phyloP scores from a whole-genome alignment of 1,140 invertebrate genomes.

The Nixonia krombeini region DNA sequence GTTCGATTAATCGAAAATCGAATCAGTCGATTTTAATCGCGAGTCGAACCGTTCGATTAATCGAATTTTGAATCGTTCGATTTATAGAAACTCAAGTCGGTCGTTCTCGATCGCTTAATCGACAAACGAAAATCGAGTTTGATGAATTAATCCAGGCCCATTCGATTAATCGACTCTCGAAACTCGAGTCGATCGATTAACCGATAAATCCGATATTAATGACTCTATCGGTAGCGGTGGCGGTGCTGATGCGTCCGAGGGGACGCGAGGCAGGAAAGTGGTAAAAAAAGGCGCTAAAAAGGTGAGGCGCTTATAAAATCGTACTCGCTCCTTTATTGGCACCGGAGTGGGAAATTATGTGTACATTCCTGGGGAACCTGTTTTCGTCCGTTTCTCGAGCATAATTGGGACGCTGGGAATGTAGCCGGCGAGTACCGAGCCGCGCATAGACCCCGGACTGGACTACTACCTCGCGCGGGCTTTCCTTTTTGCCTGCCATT shows the following conservation, averaged over 20 bases:
- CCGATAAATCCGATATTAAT: neutral
- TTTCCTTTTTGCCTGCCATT: constrained; percentile 12
- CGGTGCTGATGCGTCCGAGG: neutral
- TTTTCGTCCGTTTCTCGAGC: constrained; percentile 61
- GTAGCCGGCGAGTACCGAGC: constrained; percentile 36
- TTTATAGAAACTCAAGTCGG: neutral
- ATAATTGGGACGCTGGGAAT: constrained; percentile 65
- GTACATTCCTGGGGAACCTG: constrained; percentile 65
- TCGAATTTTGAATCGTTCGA: no score
- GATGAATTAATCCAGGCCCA: no score
- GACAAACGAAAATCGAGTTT: no score
- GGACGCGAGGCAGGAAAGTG: constrained; percentile 37
- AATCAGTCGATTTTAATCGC: no score
- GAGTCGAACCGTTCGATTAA: no score
- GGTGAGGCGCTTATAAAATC: constrained; percentile 67
- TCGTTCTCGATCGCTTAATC: neutral
- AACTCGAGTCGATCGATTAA: neutral
- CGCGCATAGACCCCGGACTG: constrained; percentile 6
- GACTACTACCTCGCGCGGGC: constrained; percentile 4
- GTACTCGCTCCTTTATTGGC: constrained; percentile 64
- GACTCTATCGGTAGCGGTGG: constrained; percentile 2
- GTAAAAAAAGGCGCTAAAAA: constrained; percentile 62
- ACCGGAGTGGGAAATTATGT: constrained; percentile 63
- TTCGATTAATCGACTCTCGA: no score
- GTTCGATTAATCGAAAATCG: no score